Evolutionary conservation across 2,113 vertebrate species (phyloP).

Genomic region (Erinaceus europaeus): DNA sequence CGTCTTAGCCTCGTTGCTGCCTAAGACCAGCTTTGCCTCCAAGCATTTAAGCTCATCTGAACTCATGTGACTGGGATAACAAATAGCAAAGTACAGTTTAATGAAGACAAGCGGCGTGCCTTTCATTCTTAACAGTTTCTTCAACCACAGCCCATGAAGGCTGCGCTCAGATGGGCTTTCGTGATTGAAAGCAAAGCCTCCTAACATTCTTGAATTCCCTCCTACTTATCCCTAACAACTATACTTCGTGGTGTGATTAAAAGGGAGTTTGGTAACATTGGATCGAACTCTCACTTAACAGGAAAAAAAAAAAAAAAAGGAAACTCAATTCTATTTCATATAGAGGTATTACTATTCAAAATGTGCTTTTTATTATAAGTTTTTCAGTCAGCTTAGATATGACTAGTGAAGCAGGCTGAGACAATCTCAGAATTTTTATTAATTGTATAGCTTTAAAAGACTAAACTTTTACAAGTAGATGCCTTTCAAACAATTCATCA

Average conservation of each 20-base stretch:
- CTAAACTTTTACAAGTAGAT: constrained; percentile 44
- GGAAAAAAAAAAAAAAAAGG: no score
- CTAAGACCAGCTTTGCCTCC: constrained; percentile 77
- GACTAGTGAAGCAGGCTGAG: constrained; percentile 25
- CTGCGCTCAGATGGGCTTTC: constrained; percentile 72
- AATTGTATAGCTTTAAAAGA: constrained; percentile 46
- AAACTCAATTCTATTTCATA: constrained; percentile 32
- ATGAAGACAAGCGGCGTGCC: constrained; percentile 71
- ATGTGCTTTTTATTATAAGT: constrained; percentile 44
- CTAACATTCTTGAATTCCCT: constrained; percentile 47
- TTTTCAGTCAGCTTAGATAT: constrained; percentile 43
- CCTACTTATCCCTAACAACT: constrained; percentile 35
- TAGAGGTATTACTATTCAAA: constrained; percentile 42
- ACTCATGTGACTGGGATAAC: constrained; percentile 81
- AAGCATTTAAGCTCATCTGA: constrained; percentile 80
- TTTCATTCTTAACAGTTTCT: constrained; percentile 57
- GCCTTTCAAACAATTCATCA: constrained; percentile 36
- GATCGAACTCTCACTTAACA: no score
- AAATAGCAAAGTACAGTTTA: constrained; percentile 79
- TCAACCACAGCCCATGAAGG: constrained; percentile 60
- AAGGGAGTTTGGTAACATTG: neutral
- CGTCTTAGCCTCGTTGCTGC: constrained; percentile 61
- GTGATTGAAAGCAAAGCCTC: constrained; percentile 66
- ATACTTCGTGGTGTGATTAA: constrained; percentile 27
- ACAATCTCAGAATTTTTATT: constrained; percentile 20